phyloP scores from a whole-genome alignment of 2,888 invertebrate genomes.

The Apotomis capreana region DNA sequence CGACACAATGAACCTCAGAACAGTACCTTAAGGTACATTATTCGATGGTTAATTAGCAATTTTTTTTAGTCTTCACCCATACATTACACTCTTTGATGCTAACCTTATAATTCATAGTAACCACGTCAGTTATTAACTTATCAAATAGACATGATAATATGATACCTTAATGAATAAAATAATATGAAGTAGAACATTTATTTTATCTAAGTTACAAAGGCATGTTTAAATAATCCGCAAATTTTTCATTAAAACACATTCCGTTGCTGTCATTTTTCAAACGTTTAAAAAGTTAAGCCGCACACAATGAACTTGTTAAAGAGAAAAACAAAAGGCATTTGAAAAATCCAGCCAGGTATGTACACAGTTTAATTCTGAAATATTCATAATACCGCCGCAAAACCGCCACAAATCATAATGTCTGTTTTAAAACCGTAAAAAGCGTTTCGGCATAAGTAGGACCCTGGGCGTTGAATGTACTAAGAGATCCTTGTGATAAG shows the following conservation, averaged over 20 bases:
- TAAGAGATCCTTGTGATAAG: not conserved
- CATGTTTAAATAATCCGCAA: constrained; percentile 13
- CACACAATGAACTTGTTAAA: constrained; percentile 41
- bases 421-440: constrained; percentile 70
- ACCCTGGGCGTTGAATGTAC: constrained; percentile 32
- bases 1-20: too few relatives aligned
- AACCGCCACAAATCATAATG: constrained; percentile 72
- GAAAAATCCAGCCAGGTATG: constrained; percentile 38
- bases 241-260: constrained; percentile 30
- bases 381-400: constrained; percentile 54
- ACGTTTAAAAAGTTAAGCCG: constrained; percentile 28
- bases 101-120: too few relatives aligned
- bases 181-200: not conserved
- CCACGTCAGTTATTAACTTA: too few relatives aligned
- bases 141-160: too few relatives aligned
- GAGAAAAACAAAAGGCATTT: constrained; percentile 45
- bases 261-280: constrained; percentile 16
- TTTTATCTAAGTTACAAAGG: not conserved
- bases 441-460: constrained; percentile 66
- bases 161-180: not conserved
- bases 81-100: too few relatives aligned
- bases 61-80: too few relatives aligned
- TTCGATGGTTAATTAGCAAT: too few relatives aligned
- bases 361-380: constrained; percentile 60
- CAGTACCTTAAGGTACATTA: too few relatives aligned